Evolutionary conservation across 2,888 invertebrate species (phyloP).

Genomic region (Ischnus inquisitorius): DNA sequence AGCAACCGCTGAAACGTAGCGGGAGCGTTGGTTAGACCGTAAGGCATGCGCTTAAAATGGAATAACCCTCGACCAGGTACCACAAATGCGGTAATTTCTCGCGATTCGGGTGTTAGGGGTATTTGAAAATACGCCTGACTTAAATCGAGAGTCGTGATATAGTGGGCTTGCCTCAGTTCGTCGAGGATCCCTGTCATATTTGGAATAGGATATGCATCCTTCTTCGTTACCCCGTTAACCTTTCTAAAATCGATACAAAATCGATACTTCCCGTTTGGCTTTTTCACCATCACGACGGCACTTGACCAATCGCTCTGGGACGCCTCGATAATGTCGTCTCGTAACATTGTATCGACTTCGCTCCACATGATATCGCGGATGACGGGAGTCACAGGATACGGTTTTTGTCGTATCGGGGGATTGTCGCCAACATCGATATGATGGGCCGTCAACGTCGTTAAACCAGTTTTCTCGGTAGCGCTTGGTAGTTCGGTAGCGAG

Average conservation of each 20-base stretch:
- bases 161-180: constrained; percentile 73
- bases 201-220: constrained; percentile 69
- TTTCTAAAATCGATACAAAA: constrained; percentile 73
- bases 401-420: constrained; percentile 47
- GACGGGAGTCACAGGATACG: constrained; percentile 26
- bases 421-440: constrained; percentile 48
- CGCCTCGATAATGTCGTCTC: constrained; percentile 69
- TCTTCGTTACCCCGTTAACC: constrained; percentile 75
- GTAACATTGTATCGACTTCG: constrained; percentile 75
- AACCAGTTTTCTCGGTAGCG: not conserved
- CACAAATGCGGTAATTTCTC: constrained; percentile 75
- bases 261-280: constrained; percentile 71
- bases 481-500: constrained; percentile 31
- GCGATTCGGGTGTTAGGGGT: constrained; percentile 66
- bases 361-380: constrained; percentile 38
- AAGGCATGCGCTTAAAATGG: constrained; percentile 63
- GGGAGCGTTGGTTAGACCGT: constrained; percentile 67
- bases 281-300: constrained; percentile 73
- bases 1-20: constrained; percentile 69
- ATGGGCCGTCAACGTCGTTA: constrained; percentile 41
- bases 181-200: constrained; percentile 70
- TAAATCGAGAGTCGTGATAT: constrained; percentile 77
- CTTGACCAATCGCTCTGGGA: constrained; percentile 71
- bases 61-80: constrained; percentile 64
- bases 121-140: constrained; percentile 77